These are phyloP conservation scores for Bujurquina vittata DNA, from an alignment of 2,113 vertebrate genomes.

Conservation along the genomic window DNA sequence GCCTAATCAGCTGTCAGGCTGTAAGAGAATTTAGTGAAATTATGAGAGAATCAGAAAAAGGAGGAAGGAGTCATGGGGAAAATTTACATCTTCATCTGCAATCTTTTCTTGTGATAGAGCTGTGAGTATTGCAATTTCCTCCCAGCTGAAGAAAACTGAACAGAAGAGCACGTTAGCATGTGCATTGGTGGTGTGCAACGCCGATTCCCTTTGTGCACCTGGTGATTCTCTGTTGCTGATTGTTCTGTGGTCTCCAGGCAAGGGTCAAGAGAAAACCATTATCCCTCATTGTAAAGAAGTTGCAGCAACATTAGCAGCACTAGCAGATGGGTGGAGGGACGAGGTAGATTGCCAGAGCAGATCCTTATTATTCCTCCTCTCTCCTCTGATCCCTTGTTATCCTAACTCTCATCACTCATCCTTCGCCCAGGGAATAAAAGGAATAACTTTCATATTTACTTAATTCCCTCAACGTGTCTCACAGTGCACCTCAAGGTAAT, in stretches of 20 bases:
- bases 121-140: neutral
- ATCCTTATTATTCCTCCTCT: constrained; percentile 59
- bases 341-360: constrained; percentile 35
- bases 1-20: neutral
- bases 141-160: neutral
- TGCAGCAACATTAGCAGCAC: constrained; percentile 11
- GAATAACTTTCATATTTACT: constrained; percentile 54
- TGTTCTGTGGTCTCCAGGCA: constrained; percentile 1
- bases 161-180: neutral
- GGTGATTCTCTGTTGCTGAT: constrained; percentile 17
- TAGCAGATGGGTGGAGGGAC: constrained; percentile 1
- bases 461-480: constrained; percentile 53
- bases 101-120: neutral
- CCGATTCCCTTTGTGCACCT: neutral
- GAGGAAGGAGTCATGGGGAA: neutral
- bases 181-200: neutral
- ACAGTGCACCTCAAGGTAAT: constrained; percentile 39
- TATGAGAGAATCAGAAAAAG: neutral
- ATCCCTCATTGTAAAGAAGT: neutral
- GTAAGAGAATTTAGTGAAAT: neutral
- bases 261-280: constrained; percentile 1
- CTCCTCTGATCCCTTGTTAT: constrained; percentile 65
- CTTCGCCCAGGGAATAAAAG: constrained; percentile 40
- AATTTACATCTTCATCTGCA: neutral
- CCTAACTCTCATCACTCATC: constrained; percentile 54